Percentiles rank a stretch among this genome's conserved stretches.
Conservation (phyloP, 2,797 vertebrate species). For the Anas bahamensis region DNA sequence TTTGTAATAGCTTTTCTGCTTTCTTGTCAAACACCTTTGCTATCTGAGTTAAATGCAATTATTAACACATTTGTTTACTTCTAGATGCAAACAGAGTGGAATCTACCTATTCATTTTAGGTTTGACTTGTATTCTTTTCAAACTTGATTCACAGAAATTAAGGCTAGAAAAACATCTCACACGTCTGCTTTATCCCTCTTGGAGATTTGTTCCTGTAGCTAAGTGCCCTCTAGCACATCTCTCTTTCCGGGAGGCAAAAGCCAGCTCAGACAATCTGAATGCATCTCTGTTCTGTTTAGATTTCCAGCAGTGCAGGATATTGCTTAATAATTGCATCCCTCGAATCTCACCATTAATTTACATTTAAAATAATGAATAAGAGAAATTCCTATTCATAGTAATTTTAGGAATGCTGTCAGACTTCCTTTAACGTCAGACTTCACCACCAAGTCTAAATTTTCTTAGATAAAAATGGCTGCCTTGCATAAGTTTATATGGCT, state of each 20-base stretch:
- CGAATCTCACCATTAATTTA: not conserved
- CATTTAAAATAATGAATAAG: not conserved
- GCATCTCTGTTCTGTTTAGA: not conserved
- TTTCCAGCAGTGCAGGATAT: not conserved
- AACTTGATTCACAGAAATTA: not conserved
- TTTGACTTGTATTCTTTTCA: not conserved
- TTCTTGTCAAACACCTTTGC: not conserved
- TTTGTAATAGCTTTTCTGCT: not conserved
- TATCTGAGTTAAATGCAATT: not conserved
- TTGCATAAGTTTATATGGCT: constrained; percentile 6
- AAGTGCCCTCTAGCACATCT: not conserved
- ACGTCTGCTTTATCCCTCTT: not conserved
- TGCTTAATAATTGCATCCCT: not conserved
- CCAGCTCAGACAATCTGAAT: not conserved
- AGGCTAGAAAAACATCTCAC: not conserved
- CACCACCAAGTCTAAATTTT: not conserved
- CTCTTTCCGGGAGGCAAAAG: not conserved
- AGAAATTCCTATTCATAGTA: not conserved
- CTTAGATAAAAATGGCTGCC: not conserved
- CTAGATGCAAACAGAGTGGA: not conserved
- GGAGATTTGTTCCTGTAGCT: not conserved
- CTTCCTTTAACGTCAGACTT: not conserved
- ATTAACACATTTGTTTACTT: not conserved
- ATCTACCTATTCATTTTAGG: not conserved
- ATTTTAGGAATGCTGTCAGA: not conserved